Conservation (phyloP, 2,797 vertebrate species). For the Zonotrichia albicollis region DNA sequence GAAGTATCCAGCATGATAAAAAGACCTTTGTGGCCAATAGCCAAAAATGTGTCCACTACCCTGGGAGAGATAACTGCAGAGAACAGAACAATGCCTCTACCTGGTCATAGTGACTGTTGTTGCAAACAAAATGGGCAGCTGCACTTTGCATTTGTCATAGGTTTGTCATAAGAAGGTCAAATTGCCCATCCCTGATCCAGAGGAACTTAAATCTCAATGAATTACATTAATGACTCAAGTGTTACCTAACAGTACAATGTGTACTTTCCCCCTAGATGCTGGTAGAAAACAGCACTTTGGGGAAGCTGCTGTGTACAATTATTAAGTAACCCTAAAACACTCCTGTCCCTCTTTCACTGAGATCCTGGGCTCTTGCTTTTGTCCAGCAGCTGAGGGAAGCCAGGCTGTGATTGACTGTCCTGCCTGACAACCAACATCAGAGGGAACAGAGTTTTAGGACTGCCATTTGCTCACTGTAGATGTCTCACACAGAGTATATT, state of each 20-base stretch:
- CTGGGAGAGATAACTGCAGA: neutral
- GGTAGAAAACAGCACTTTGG: neutral
- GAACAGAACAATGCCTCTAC: neutral
- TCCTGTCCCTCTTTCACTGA: neutral
- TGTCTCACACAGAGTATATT: neutral
- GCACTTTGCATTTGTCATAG: constrained; percentile 10
- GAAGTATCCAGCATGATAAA: neutral
- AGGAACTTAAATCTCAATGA: neutral
- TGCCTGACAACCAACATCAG: neutral
- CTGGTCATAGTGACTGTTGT: neutral
- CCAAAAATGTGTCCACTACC: neutral
- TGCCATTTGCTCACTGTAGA: neutral
- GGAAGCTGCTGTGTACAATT: neutral
- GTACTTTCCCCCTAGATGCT: neutral
- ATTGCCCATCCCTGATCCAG: neutral
- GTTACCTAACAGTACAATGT: neutral
- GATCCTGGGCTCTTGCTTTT: neutral
- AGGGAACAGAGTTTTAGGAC: neutral
- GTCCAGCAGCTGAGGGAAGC: neutral
- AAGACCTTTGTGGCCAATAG: neutral
- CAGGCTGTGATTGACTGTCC: neutral
- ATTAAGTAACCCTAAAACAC: neutral
- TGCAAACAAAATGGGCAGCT: neutral
- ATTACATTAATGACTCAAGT: neutral
- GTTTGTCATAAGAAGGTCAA: neutral